Percentiles rank a stretch among this genome's conserved stretches.
Evolutionary conservation across 1,140 invertebrate species (phyloP).

Genomic region (Trichonephila clavata): DNA sequence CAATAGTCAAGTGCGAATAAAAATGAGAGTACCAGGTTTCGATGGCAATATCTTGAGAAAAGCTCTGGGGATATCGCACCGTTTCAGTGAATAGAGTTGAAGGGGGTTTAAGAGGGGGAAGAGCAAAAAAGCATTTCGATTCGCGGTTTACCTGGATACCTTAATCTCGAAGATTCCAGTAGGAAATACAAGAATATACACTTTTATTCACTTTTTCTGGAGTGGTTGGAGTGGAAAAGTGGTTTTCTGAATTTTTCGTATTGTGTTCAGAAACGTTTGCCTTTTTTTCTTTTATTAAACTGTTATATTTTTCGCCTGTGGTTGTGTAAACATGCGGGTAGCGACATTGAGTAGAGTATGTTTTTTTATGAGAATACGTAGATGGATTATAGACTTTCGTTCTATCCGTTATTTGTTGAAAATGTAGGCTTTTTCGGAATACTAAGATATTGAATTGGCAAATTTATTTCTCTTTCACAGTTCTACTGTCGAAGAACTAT

Average conservation of each 20-base stretch:
- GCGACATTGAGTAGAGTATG: neutral
- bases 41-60: slow-evolving; percentile 14
- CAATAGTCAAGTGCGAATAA: slow-evolving; percentile 52
- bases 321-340: slow-evolving; percentile 26
- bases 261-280: neutral
- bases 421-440: neutral
- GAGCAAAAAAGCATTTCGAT: slow-evolving; percentile 8
- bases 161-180: slow-evolving; percentile 46
- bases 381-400: neutral
- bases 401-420: neutral
- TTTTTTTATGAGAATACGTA: neutral
- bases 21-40: slow-evolving; percentile 35
- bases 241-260: slow-evolving; percentile 7
- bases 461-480: no score
- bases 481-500: no score
- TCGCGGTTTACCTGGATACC: slow-evolving; percentile 47
- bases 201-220: slow-evolving; percentile 34
- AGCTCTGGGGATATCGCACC: neutral
- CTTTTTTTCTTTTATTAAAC: slow-evolving; percentile 13
- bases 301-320: slow-evolving; percentile 29
- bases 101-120: neutral
- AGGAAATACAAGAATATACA: slow-evolving; percentile 12
- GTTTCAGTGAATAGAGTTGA: neutral
- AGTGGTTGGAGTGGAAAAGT: slow-evolving; percentile 32
- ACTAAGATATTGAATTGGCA: no score